phyloP scores from a whole-genome alignment of 1,140 invertebrate genomes.

The Caerostris extrusa region DNA sequence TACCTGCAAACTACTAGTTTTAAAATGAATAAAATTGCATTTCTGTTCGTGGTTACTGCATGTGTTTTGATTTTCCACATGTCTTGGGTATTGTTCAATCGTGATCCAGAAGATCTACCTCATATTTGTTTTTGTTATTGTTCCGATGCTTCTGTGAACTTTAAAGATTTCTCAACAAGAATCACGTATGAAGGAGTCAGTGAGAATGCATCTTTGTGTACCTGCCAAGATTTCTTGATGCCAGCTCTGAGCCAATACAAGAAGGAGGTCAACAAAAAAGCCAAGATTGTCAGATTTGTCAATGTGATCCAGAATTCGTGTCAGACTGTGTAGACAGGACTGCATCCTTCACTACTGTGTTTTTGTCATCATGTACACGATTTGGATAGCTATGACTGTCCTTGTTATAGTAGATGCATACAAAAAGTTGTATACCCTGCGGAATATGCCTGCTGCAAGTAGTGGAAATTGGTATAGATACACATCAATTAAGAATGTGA shows the following conservation, averaged over 20 bases:
- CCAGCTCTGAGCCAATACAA: background rate
- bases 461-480: no score
- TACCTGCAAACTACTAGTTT: background rate
- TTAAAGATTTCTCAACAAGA: background rate
- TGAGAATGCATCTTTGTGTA: background rate
- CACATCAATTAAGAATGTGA: no score
- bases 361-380: background rate
- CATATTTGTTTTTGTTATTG: background rate
- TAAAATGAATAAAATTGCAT: background rate
- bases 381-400: background rate
- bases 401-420: background rate
- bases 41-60: background rate
- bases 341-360: background rate
- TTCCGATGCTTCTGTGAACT: background rate
- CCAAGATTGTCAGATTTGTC: background rate
- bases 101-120: background rate
- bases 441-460: no score
- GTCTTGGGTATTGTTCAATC: background rate
- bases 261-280: background rate
- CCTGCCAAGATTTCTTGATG: background rate
- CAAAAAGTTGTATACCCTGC: no score
- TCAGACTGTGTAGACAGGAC: background rate
- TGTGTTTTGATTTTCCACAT: background rate
- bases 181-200: background rate
- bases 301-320: background rate